Conservation (phyloP, 2,888 invertebrate genomes). For the Iselma pallidipennis region DNA sequence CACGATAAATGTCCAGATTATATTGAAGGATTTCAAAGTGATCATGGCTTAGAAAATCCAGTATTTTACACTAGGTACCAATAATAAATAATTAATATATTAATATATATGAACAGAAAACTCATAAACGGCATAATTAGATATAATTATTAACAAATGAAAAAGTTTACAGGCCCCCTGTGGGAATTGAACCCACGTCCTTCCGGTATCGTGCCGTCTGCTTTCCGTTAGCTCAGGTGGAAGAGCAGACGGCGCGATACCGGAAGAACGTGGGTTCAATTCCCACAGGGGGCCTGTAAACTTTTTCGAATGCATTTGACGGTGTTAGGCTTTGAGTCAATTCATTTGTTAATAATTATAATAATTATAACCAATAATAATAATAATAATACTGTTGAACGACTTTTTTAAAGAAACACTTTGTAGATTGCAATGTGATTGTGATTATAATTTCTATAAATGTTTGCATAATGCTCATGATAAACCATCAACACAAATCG, state of each 20-base stretch:
- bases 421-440: conserved; percentile 59
- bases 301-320: no score
- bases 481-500: conserved; percentile 55
- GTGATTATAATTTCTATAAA: conserved; percentile 60
- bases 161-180: not conserved
- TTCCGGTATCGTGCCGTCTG: no score
- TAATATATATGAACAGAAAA: no score
- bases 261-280: no score
- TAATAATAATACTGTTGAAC: no score
- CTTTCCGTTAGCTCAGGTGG: no score
- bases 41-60: conserved; percentile 48
- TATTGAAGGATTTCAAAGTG: conserved; percentile 53
- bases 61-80: conserved; percentile 47
- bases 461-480: conserved; percentile 56
- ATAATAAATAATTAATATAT: not conserved
- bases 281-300: conserved; percentile 1
- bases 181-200: no score
- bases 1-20: conserved; percentile 72
- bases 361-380: no score
- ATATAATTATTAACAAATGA: not conserved
- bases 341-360: no score
- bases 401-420: no score
- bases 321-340: no score
- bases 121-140: not conserved
- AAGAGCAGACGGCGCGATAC: no score